phyloP scores from a whole-genome alignment of 1,140 invertebrate genomes.

The Drosophila albomicans region DNA sequence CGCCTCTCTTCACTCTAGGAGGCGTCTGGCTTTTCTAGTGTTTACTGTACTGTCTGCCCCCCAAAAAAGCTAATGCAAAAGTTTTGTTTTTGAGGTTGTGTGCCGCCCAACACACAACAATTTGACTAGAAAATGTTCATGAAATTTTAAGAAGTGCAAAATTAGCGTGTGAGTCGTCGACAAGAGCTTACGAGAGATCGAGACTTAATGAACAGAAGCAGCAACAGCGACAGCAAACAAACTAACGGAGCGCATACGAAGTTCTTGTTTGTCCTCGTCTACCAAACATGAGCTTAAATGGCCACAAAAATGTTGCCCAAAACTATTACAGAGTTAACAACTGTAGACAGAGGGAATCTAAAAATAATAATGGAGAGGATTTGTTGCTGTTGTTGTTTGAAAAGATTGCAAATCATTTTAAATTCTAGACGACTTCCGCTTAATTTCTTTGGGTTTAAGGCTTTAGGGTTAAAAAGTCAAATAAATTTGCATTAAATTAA shows the following conservation, averaged over 20 bases:
- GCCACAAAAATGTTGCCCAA: conserved; percentile 18
- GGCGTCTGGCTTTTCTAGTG: conserved; percentile 25
- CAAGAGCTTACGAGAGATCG: conserved; percentile 2
- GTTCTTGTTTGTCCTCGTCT: conserved; percentile 13
- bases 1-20: not conserved
- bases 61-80: conserved; percentile 63
- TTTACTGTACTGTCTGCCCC: conserved; percentile 31
- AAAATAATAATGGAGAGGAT: conserved; percentile 6
- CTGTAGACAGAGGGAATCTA: not conserved
- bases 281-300: conserved; percentile 28
- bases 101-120: conserved; percentile 29
- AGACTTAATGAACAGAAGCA: conserved; percentile 25
- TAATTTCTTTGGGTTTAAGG: conserved; percentile 46
- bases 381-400: not conserved
- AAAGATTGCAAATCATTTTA: conserved; percentile 21
- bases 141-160: conserved; percentile 20
- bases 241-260: not conserved
- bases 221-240: conserved; percentile 13
- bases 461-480: conserved; percentile 26
- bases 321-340: conserved; percentile 20
- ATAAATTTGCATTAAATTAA: conserved; percentile 79
- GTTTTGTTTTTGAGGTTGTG: conserved; percentile 54
- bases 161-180: conserved; percentile 4
- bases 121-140: conserved; percentile 38
- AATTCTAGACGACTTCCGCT: conserved; percentile 44